Percentiles rank a stretch among this genome's conserved stretches.
Conservation (phyloP, 1,140 invertebrate species). For the Theocolax elegans region DNA sequence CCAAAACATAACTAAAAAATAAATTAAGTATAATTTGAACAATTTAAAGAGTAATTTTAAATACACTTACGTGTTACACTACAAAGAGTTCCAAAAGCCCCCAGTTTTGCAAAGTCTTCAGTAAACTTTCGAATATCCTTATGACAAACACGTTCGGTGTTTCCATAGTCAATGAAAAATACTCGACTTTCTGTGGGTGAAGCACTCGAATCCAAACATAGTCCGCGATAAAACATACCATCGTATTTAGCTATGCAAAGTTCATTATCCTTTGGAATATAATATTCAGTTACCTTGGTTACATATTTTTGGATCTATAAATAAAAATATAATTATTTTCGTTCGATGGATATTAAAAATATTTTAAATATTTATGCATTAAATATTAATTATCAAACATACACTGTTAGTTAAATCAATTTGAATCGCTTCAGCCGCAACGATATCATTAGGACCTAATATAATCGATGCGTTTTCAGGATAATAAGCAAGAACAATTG, state of each 20-base stretch:
- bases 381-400: conserved; percentile 7
- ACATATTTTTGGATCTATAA: conserved; percentile 53
- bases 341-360: too few species aligned
- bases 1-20: too few species aligned
- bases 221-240: conserved; percentile 53
- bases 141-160: conserved; percentile 50
- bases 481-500: conserved; percentile 29
- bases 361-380: too few species aligned
- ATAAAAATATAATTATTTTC: too few species aligned
- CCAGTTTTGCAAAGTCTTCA: conserved; percentile 52
- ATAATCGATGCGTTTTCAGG: conserved; percentile 1
- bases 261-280: conserved; percentile 58
- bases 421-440: conserved; percentile 17
- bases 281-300: conserved; percentile 43
- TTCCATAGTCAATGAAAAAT: conserved; percentile 60
- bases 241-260: conserved; percentile 57
- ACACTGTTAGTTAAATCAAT: conserved; percentile 11
- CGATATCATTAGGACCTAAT: conserved; percentile 23
- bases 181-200: conserved; percentile 40
- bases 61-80: conserved; percentile 50
- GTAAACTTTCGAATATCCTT: conserved; percentile 57
- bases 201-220: conserved; percentile 44
- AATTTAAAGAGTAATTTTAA: too few species aligned
- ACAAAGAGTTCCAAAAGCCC: conserved; percentile 49
- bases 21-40: too few species aligned